Conservation (phyloP, 92 coral and sea anemone genomes). For the Hydrozoanthus gracilis region DNA sequence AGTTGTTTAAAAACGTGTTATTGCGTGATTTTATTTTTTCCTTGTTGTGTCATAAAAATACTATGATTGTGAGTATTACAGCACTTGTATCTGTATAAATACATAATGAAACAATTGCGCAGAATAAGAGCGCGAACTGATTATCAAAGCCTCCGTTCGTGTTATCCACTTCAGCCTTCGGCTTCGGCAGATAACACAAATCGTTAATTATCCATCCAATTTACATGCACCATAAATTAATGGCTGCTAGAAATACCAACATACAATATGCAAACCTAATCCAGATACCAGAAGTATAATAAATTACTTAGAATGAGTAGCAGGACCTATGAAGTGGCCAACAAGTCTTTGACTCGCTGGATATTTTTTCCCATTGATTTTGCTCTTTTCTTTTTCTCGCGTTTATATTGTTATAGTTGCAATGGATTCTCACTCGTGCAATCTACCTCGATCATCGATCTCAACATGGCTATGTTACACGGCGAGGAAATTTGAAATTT, state of each 20-base stretch:
- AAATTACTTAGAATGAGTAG: constrained; percentile 2
- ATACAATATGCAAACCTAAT: constrained; percentile 2
- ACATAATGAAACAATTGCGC: constrained; percentile 4
- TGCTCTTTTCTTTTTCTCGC: constrained; percentile 5
- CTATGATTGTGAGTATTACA: constrained; percentile 3
- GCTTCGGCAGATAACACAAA: constrained; percentile 3
- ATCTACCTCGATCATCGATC: constrained; percentile 6
- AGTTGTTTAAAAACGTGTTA: constrained; percentile 2
- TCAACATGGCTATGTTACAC: constrained; percentile 5
- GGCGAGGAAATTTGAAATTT: constrained; percentile 5
- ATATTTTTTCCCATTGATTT: constrained; percentile 1
- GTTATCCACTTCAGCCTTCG: neutral
- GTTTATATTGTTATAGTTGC: constrained; percentile 2
- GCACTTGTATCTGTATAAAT: constrained; percentile 3
- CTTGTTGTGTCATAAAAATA: constrained; percentile 2
- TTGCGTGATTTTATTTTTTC: constrained; percentile 2
- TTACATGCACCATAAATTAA: constrained; percentile 2
- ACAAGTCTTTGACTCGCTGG: constrained; percentile 6
- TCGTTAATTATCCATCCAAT: constrained; percentile 3
- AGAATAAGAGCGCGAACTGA: constrained; percentile 6
- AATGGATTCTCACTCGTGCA: constrained; percentile 6
- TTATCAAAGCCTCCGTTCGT: constrained; percentile 6
- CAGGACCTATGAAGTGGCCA: constrained; percentile 7
- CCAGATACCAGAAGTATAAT: constrained; percentile 4
- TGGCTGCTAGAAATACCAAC: constrained; percentile 6